These are phyloP conservation scores for Apis mellifera DNA, from an alignment of 1,140 invertebrate genomes.

Conservation along the genomic window DNA sequence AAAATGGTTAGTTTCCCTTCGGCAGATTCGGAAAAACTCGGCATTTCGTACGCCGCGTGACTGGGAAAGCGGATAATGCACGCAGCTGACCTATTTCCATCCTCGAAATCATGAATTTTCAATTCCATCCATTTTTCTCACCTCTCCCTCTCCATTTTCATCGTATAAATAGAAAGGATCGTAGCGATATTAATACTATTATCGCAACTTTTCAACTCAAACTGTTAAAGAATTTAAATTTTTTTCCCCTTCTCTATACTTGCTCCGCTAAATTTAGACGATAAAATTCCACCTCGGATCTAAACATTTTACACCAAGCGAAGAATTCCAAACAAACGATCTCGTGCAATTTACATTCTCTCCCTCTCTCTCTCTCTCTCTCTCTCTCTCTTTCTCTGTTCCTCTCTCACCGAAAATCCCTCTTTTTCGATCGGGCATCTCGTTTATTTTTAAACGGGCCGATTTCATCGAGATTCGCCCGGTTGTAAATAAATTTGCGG, in stretches of 20 bases:
- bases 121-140: too few relatives aligned
- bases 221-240: too few relatives aligned
- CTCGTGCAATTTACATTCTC: not conserved
- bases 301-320: conserved; percentile 1
- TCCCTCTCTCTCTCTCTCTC: not conserved
- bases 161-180: too few relatives aligned
- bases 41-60: not conserved
- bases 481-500: conserved; percentile 4
- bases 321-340: conserved; percentile 8
- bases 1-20: not conserved
- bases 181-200: too few relatives aligned
- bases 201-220: too few relatives aligned
- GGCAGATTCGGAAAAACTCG: not conserved
- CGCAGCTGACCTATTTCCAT: too few relatives aligned
- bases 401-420: too few relatives aligned
- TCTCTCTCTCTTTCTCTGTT: not conserved
- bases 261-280: not conserved
- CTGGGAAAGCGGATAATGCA: too few relatives aligned
- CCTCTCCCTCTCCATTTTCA: too few relatives aligned
- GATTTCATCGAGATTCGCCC: not conserved
- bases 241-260: too few relatives aligned
- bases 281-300: not conserved
- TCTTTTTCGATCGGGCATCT: not conserved
- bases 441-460: not conserved
- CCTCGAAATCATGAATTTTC: too few relatives aligned